Evolutionary conservation across 1,140 invertebrate genomes (phyloP), one percentile per base, ranked within the genome.

Genomic region (Bombus haemorrhoidalis): DNA sequence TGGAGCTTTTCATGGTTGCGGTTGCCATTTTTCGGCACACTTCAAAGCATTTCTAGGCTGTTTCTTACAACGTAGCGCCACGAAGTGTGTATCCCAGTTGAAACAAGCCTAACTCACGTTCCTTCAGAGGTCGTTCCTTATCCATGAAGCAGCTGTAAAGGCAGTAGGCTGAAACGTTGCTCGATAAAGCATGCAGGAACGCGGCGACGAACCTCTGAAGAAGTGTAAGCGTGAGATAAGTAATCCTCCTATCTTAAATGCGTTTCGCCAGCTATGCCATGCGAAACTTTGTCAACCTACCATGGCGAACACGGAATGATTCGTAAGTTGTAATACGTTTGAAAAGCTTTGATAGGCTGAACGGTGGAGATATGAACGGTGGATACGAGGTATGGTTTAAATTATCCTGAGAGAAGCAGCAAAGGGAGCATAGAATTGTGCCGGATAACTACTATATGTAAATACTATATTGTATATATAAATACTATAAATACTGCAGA

Each of bases 211-310:
- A 78, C 74, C 77, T 72, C 78, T 47, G 83, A 77, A 79, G 86
- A 91, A 88, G 85, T 87, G 85, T 85, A 53, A 72, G 37, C 81
- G 41, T 39, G 79, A 76, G 86, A 91, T 91, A 91, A 91, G 82
- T 86, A 91, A 89, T 87, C 84, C 81, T 43, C 22, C 75, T 79
- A 71, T 76, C 76, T 84, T 84, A 78, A 84, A 84, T 53, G 66
- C 59, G 39, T 39, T 53, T 39, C 66, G 34, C 37, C 22, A 6
- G 41, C 47, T 76, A 62, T 37, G 53, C n/a, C 13, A n/a, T 10
- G 64, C 53, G 32, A 71, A 59, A 57, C 39, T 77, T 77, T 68
- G 59, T 68, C 66, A 88, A 43, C 80, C 80, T 47, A 62, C 28
- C 39, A 83, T 68, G 28, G 47, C 8, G 43, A 22, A 47, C 47